Base-by-base conservation (phyloP, 2,888 invertebrate species). In the Tricholauxania praeusta region DNA sequence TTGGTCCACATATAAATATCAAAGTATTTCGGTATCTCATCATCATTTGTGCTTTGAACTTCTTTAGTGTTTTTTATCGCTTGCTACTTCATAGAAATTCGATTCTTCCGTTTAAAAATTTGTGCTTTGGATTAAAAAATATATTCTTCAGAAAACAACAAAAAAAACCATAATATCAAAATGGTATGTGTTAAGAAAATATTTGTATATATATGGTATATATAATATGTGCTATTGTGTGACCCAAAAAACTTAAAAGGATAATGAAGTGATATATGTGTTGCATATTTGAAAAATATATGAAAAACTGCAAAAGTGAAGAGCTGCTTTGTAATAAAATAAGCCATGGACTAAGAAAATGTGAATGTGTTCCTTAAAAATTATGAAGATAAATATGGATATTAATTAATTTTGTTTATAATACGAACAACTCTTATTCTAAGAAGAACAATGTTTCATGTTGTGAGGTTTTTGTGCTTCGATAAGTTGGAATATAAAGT, bases 21-120 rank as follows among this genome's bases (percentile, higher is more conserved):
- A 82, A 80, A 81, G 83, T 83, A 80, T 78, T 81, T 82, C 80
- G 78, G 80, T 79, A 80, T 81, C 81, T 82, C 82, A 86, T 83
- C 84, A 86, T 85, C 86, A 86, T 84, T 87, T 86, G 85, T 85
- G 84, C 82, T 87, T 85, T 82, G 83, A 84, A 85, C 86, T 84
- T 82, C 83, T 82, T 80, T 80, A 82, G 83, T 81, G 82, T 81
- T 72, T 70, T 72, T 72, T 67, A 51, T 62, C 51, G 65, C 65
- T 81, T 75, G 79, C 77, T 78, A 76, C 72, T 75, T 48, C 19
- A 22, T 55, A 28, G 60, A 47, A 57, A 72, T n/a, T 57, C 51
- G 48, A 22, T 68, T 19, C 5, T 60, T 69, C 60, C 62, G 71
- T 39, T 72, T 32, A 10, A 39, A 39, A 39, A 39, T 22, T 65